phyloP scores from a whole-genome alignment of 2,888 invertebrate species.

The Yponomeuta evonymella region DNA sequence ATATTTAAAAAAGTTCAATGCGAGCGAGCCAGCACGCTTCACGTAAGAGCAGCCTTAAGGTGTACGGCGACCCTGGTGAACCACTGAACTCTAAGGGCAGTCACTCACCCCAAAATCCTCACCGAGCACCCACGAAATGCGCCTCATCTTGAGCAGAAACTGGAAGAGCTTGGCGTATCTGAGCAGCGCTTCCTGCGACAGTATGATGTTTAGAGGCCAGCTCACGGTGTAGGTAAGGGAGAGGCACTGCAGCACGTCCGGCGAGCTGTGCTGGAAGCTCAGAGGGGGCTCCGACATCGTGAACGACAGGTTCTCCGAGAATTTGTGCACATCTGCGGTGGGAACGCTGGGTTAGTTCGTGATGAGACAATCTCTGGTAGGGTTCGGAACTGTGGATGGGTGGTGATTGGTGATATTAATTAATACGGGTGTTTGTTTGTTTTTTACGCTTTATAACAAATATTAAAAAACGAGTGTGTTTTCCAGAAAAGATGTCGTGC shows the following conservation, averaged over 20 bases:
- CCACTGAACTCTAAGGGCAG: too few species aligned
- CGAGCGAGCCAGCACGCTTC: too few species aligned
- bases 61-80: too few species aligned
- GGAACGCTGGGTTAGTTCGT: background rate
- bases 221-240: conserved; percentile 81
- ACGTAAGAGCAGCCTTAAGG: too few species aligned
- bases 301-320: conserved; percentile 79
- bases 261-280: conserved; percentile 78
- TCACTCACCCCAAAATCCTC: conserved; percentile 77
- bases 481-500: too few species aligned
- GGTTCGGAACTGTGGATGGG: too few species aligned
- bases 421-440: too few species aligned
- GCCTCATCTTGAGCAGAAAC: conserved; percentile 83
- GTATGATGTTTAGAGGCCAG: conserved; percentile 87
- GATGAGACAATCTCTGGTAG: too few species aligned
- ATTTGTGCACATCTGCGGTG: conserved; percentile 71
- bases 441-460: too few species aligned
- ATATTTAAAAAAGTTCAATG: too few species aligned
- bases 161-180: conserved; percentile 86
- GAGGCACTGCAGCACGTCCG: conserved; percentile 81
- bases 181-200: conserved; percentile 81
- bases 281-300: conserved; percentile 78
- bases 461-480: too few species aligned
- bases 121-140: conserved; percentile 85
- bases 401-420: too few species aligned